Evolutionary conservation across 1,140 invertebrate species (phyloP).

Genomic region (Ridgeia piscesae): DNA sequence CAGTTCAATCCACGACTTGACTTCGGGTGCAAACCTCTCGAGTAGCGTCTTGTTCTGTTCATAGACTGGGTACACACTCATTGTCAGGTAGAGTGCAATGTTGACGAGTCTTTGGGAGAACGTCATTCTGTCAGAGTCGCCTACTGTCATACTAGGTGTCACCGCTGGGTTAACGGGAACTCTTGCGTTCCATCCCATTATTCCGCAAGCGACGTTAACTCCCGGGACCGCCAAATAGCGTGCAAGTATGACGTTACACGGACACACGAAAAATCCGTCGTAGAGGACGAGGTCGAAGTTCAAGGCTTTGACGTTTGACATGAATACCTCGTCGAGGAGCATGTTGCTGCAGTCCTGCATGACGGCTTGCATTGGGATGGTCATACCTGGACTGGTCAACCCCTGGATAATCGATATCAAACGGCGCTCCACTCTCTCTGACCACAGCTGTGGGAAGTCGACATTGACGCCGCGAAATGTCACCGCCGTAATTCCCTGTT

Average conservation of each 20-base stretch:
- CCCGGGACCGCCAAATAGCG: neutral
- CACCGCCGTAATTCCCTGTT: neutral
- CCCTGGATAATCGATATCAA: neutral
- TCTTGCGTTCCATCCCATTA: neutral
- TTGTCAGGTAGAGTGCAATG: neutral
- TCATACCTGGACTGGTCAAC: neutral
- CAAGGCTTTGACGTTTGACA: conserved; percentile 6
- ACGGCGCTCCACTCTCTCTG: neutral
- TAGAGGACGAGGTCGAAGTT: conserved; percentile 14
- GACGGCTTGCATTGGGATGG: neutral
- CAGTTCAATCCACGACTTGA: neutral
- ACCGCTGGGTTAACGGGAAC: neutral
- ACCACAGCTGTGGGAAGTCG: neutral
- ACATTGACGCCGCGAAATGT: neutral
- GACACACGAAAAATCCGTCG: neutral
- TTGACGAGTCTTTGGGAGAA: conserved; percentile 9
- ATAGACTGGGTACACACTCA: neutral
- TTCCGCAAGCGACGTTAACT: neutral
- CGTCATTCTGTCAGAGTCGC: neutral
- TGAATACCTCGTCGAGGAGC: neutral
- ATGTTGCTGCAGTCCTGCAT: conserved; percentile 18
- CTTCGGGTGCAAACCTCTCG: neutral
- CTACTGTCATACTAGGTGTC: neutral
- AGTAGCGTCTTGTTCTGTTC: neutral
- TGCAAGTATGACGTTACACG: neutral